A percentile compares a stretch with the other conserved stretches of the same genome.
These are phyloP conservation scores for Hoplostethus mediterraneus DNA, from an alignment of 2,797 vertebrate species.

Conservation along the genomic window DNA sequence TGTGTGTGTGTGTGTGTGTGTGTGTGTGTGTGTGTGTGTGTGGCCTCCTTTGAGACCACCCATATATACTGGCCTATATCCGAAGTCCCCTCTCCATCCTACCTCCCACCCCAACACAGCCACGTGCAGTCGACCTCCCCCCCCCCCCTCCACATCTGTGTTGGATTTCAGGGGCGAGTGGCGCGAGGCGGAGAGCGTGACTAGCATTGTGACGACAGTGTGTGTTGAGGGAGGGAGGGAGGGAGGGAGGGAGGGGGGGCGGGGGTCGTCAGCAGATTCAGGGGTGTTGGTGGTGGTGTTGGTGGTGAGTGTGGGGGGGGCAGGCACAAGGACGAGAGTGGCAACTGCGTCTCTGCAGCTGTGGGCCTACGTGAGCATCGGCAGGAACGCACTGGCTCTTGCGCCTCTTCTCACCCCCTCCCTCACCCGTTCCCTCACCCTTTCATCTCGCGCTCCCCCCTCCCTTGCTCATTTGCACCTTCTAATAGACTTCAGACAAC, in stretches of 20 bases:
- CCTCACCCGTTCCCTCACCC: constrained; percentile 39
- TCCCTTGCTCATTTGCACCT: constrained; percentile 57
- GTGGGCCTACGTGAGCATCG: constrained; percentile 83
- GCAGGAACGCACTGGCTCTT: constrained; percentile 73
- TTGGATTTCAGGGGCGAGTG: constrained; percentile 36
- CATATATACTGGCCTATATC: constrained; percentile 57
- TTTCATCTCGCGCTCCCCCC: neutral
- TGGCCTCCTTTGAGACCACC: constrained; percentile 35
- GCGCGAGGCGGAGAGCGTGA: constrained; percentile 67
- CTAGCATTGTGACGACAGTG: constrained; percentile 62
- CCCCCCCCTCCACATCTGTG: constrained; percentile 9
- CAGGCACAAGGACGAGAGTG: constrained; percentile 64
- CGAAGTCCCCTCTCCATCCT: constrained; percentile 38
- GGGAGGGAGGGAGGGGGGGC: constrained; percentile 24
- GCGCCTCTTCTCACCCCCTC: constrained; percentile 48
- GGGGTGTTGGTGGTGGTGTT: constrained; percentile 41
- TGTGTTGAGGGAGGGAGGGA: constrained; percentile 25
- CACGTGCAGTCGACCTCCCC: constrained; percentile 12
- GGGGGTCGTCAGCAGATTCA: constrained; percentile 35
- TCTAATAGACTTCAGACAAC: constrained; percentile 60
- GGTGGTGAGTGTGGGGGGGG: constrained; percentile 1
- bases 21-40: neutral
- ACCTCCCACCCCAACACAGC: neutral
- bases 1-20: constrained; percentile 1
- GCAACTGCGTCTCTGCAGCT: constrained; percentile 79